These are phyloP conservation scores for Serrognathus titanus DNA, from an alignment of 2,888 invertebrate species.

Conservation along the genomic window DNA sequence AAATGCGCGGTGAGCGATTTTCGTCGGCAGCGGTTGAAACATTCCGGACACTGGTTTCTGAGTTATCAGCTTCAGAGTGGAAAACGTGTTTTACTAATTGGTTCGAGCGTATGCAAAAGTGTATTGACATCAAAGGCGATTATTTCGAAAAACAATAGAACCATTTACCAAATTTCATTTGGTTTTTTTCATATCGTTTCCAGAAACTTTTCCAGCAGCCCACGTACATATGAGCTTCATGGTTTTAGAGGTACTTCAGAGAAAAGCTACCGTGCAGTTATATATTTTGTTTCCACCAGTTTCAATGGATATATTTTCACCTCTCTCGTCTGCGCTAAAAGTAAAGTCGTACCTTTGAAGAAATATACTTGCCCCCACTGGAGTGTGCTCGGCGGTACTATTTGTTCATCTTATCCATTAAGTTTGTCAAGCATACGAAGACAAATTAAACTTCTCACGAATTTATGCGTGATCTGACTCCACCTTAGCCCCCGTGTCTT, in stretches of 20 bases:
- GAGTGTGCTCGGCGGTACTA: slow-evolving; percentile 11
- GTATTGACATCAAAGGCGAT: too few species aligned
- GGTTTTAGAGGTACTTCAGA: slow-evolving; percentile 13
- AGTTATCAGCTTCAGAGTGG: too few species aligned
- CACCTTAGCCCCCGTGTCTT: slow-evolving; percentile 13
- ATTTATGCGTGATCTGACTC: slow-evolving; percentile 19
- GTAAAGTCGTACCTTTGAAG: slow-evolving; percentile 13
- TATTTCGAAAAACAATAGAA: too few species aligned
- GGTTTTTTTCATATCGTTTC: too few species aligned
- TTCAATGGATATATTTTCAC: not conserved
- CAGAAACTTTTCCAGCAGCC: too few species aligned
- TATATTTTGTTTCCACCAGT: slow-evolving; percentile 4
- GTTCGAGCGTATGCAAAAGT: too few species aligned
- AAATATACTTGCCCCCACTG: slow-evolving; percentile 6
- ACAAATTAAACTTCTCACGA: not conserved
- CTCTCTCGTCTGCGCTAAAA: slow-evolving; percentile 9
- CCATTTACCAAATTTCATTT: too few species aligned
- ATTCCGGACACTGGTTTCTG: too few species aligned
- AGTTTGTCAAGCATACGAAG: not conserved
- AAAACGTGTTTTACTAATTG: too few species aligned
- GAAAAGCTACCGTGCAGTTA: slow-evolving; percentile 4
- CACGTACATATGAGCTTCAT: not conserved
- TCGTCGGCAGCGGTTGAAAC: too few species aligned
- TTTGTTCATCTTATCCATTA: not conserved
- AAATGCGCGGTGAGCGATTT: too few species aligned